Evolutionary conservation across 2,113 vertebrate species (phyloP).

Genomic region (Pomatorhinus ruficollis): DNA sequence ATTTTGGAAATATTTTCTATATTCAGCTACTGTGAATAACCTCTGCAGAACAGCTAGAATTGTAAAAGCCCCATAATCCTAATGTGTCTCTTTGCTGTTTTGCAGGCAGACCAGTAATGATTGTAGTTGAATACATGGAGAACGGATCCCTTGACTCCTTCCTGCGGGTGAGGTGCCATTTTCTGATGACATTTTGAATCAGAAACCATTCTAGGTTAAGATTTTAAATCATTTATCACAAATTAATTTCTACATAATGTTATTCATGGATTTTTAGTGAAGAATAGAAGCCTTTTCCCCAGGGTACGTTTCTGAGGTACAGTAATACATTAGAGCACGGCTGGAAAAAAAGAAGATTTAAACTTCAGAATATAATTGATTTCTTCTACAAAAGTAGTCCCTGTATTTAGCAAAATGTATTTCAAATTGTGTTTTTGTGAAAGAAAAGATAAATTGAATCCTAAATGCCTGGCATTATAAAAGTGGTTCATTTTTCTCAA

Average conservation of each 20-base stretch:
- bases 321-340: conserved; percentile 42
- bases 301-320: conserved; percentile 42
- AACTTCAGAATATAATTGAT: conserved; percentile 68
- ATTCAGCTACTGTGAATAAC: conserved; percentile 54
- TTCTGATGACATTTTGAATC: conserved; percentile 73
- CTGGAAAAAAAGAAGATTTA: conserved; percentile 31
- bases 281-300: conserved; percentile 61
- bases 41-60: conserved; percentile 43
- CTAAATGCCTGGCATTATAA: background rate
- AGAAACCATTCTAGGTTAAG: conserved; percentile 64
- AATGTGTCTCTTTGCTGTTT: conserved; percentile 71
- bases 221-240: conserved; percentile 74
- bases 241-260: conserved; percentile 74
- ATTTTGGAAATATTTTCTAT: conserved; percentile 35
- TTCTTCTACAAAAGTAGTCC: conserved; percentile 51
- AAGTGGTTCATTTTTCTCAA: conserved; percentile 46
- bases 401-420: conserved; percentile 42
- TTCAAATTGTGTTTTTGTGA: conserved; percentile 37
- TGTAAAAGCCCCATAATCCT: conserved; percentile 42
- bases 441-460: conserved; percentile 51
- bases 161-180: conserved; percentile 86
- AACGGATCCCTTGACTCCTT: conserved; percentile 96
- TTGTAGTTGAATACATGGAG: conserved; percentile 97
- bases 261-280: conserved; percentile 70
- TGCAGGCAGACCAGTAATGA: conserved; percentile 95